Evolutionary conservation across 1,140 invertebrate species (phyloP), one percentile per base, ranked within the genome.

Genomic region (Metopolophium dirhodum): DNA sequence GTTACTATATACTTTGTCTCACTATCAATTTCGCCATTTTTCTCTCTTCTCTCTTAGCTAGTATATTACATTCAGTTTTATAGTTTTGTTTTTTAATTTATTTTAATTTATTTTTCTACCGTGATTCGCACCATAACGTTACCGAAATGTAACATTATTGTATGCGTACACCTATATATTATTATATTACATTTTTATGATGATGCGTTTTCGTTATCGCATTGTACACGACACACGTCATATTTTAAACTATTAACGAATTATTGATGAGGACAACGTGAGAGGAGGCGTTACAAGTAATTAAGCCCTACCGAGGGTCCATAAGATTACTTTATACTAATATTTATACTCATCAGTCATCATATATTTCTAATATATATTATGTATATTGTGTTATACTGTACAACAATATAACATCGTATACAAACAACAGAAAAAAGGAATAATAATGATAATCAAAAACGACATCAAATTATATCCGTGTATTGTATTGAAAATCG

Each of bases 51-150:
- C 37, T 90, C 4, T 30, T 89, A 57, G 88, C 6, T 54, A 89
- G 49, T 37, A 89, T 57, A 89, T 26, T 37, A 57, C 26, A 57
- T 89, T 89, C 49, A 89, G 22, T 89, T 89, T 87, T 87, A 41
- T 86, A 89, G 88, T 89, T 89, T 89, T 35, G 22, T 57, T 89
- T 26, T 37, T 89, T 57, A 37, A 37, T 57, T 89, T 89, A 37
- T 89, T 54, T 51, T 57, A 14, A 54, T 57, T 54, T 26, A 11
- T 30, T 54, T 51, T 89, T 41, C 3, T 23, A 57, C 35, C 37
- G 9, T 37, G 35, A 30, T 89, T 89, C 8, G 47, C 11, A 49
- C 30, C 30, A 37, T 49, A 37, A 57, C 23, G 23, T 57, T 57
- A 89, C 37, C 30, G 22, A 26, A 37, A 57, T 23, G 30, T 88